Conservation (phyloP, 1,140 invertebrate species). For the Ylistrum balloti region DNA sequence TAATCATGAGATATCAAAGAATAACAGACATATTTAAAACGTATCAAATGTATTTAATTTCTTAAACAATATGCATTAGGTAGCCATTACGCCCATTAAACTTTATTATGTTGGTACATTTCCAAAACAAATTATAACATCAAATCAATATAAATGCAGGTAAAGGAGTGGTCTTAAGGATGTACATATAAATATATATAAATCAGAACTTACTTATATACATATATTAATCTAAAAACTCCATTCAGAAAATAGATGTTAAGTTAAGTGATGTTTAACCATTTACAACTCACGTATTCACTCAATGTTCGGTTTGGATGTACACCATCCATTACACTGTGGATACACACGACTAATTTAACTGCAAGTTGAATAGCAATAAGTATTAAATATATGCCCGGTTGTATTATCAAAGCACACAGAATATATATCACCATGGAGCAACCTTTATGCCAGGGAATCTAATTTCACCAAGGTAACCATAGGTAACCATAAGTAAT, state of each 20-base stretch:
- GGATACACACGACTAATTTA: background rate
- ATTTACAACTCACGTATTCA: background rate
- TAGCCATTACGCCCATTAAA: background rate
- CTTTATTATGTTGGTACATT: background rate
- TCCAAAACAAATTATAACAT: background rate
- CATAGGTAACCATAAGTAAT: background rate
- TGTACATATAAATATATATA: background rate
- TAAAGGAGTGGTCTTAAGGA: background rate
- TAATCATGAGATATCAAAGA: background rate
- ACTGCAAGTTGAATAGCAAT: background rate
- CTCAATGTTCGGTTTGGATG: background rate
- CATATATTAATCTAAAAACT: background rate
- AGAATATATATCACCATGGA: background rate
- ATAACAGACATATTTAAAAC: background rate
- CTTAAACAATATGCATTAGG: conserved; percentile 5
- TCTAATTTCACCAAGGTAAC: background rate
- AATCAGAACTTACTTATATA: too few species aligned
- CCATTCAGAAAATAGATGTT: background rate
- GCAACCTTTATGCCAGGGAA: background rate
- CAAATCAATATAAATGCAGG: background rate
- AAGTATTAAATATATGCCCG: background rate
- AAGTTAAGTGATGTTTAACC: background rate
- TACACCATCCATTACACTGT: background rate
- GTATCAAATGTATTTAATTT: conserved; percentile 9
- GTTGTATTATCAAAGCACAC: background rate